Percentiles rank a stretch among this genome's conserved stretches.
Conservation (phyloP, 2,113 vertebrate species). For the Oreocharis arfaki region DNA sequence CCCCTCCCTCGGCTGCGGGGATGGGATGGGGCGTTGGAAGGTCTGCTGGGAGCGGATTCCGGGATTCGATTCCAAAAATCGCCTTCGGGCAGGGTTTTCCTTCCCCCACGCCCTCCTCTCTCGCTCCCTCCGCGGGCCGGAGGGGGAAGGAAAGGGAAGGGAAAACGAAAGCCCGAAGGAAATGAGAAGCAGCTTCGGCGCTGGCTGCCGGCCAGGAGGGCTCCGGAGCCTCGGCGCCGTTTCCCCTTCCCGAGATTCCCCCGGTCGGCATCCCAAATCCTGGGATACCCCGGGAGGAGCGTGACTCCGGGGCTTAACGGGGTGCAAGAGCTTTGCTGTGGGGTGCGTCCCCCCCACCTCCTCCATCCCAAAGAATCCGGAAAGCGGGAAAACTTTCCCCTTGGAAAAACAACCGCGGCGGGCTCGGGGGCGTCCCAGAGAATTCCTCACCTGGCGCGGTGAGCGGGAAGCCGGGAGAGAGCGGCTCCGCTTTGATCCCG, state of each 20-base stretch:
- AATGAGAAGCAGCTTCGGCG: not conserved
- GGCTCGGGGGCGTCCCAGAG: accelerated
- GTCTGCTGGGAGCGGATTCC: not conserved
- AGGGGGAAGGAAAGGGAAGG: not conserved
- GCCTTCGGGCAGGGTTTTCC: not conserved
- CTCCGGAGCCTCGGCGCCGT: not conserved
- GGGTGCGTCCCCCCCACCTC: not conserved
- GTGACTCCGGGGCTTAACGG: not conserved
- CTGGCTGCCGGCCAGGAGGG: not conserved
- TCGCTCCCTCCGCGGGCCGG: not conserved
- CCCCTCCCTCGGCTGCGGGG: not conserved
- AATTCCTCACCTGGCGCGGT: not conserved
- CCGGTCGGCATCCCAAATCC: not conserved
- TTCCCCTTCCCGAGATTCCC: too few relatives aligned
- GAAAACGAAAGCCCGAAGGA: not conserved
- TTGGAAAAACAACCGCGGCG: too few relatives aligned
- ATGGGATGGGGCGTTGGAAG: not conserved
- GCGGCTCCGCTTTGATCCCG: not conserved
- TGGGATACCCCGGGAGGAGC: not conserved
- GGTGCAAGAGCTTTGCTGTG: accelerated
- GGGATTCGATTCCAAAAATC: not conserved
- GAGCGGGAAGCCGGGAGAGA: too few relatives aligned
- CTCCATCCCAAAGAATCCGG: too few relatives aligned
- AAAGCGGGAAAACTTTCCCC: not conserved
- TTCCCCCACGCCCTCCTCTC: not conserved